Evolutionary conservation across 1,140 invertebrate species (phyloP), one percentile per base, ranked within the genome.

Genomic region (Pinna nobilis): DNA sequence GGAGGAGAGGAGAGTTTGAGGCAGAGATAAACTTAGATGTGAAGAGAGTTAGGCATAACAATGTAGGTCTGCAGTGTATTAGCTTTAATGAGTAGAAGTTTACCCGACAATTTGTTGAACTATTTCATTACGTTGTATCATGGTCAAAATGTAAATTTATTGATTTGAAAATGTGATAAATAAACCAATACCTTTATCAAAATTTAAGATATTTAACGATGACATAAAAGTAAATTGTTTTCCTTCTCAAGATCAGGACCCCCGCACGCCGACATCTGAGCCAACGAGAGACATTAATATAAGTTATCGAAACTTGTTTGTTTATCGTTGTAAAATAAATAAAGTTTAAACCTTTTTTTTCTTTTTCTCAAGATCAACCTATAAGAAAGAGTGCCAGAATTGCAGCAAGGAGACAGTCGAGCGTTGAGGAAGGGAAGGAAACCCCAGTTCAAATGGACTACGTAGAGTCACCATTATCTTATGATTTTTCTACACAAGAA

Each of bases 401-500:
- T 35, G 55, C 55, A 4, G 55, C 18, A 18, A 59, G 37, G 30
- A 30, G 55, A n/a, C 55, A 33, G 3, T 59, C 55, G 7, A 18
- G n/a, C 3, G 30, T 59, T n/a, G 15, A 32, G 30, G 55, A 59
- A 59, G 15, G n/a, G 18, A 32, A n/a, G 20, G 15, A 18, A 5
- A 33, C 33, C 28, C 30, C 33, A 2, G n/a, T n/a, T n/a, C n/a
- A n/a, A n/a, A n/a, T n/a, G n/a, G 55, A 59, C 37, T 33, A 30
- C 5, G 33, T 30, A 33, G 30, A 35, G 15, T 59, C 55, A 18
- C 33, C 30, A 3, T 35, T 59, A 6, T 30, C 33, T 35, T 33
- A 30, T 6, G 55, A 35, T 35, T 59, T 59, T 33, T 59, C 55
- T n/a, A 59, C 30, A n/a, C 55, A 59, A n/a, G 73, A 75, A 20